These are phyloP conservation scores for Chalcis sispes DNA, from an alignment of 2,888 invertebrate genomes.

Conservation along the genomic window DNA sequence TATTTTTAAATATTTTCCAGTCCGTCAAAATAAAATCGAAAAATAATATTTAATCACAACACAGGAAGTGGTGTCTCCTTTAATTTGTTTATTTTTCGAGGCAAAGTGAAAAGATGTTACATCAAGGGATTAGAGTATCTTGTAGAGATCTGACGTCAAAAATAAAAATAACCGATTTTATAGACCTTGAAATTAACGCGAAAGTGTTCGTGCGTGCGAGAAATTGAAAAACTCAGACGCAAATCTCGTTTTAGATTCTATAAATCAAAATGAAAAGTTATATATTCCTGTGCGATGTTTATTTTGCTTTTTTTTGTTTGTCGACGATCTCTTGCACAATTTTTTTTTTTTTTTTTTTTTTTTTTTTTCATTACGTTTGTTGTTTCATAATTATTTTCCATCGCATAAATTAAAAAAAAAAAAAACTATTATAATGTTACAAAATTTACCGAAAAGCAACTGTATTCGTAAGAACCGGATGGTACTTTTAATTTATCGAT, in stretches of 20 bases:
- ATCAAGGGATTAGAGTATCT: not conserved
- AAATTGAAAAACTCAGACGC: not conserved
- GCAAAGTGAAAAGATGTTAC: not conserved
- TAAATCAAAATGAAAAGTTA: constrained; percentile 16
- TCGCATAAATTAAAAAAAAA: no score
- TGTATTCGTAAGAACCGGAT: no score
- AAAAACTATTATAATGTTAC: no score
- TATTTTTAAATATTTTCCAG: no score
- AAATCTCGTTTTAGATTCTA: constrained; percentile 5
- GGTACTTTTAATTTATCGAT: constrained; percentile 22
- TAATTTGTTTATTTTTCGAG: constrained; percentile 1
- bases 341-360: no score
- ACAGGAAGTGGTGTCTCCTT: constrained; percentile 16
- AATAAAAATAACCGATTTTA: constrained; percentile 35
- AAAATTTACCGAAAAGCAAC: no score
- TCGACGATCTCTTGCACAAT: no score
- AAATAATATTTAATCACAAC: not conserved
- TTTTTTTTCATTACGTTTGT: no score
- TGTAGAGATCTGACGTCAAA: constrained; percentile 16
- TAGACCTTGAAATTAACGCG: constrained; percentile 18
- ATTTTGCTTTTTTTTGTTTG: not conserved
- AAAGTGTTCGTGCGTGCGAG: constrained; percentile 2
- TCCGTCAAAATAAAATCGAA: no score
- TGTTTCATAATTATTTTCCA: no score
- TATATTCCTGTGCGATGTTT: not conserved